Evolutionary conservation across 1,140 invertebrate genomes (phyloP), one percentile per base, ranked within the genome.

Genomic region (Copidosoma floridanum): DNA sequence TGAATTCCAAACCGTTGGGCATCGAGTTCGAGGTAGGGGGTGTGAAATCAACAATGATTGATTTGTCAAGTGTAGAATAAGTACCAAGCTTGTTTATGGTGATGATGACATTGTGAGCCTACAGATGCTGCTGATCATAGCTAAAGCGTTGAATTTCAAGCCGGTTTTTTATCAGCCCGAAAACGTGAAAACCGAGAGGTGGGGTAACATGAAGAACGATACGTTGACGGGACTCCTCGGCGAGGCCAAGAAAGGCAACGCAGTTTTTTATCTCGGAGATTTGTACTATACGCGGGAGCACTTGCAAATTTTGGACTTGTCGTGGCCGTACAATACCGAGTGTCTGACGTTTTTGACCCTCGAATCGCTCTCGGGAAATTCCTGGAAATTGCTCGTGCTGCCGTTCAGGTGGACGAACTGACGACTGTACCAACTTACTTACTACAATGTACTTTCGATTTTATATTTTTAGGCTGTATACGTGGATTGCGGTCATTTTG

Each of bases 341-440:
- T 93, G 91, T 68, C 82, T 92, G 46, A 92, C 91, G 1, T 93
- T 93, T 69, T 69, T 93, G 2, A 92, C 90, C 6, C 89, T 90
- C 1, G 89, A 92, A 80, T 85, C 90, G 23, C 74, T 88, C 23
- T 85, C 84, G 18, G 86, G 92, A 76, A 90, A 91, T 70, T 89
- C 89, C 5, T 93, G 91, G 89, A 88, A 89, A 74, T 89, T 91
- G 4, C 77, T 94, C 6, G 88, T 92, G 64, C 71, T 90, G 52
- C 91, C 92, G 1, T 93, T 93, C 63, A 87, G 83, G 87, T 89
- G 81, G 26, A 27, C 43, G 16, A n/a, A n/a, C n/a, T n/a, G n/a
- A 46, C 16, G 6, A 23, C 23, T 46, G n/a, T 48, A 48, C 50
- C 18, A 16, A 20, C 16, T 41, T 53, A 40, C 74, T 43, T 21